Evolutionary conservation across 2,113 vertebrate genomes (phyloP).

Genomic region (Ciconia stormi): DNA sequence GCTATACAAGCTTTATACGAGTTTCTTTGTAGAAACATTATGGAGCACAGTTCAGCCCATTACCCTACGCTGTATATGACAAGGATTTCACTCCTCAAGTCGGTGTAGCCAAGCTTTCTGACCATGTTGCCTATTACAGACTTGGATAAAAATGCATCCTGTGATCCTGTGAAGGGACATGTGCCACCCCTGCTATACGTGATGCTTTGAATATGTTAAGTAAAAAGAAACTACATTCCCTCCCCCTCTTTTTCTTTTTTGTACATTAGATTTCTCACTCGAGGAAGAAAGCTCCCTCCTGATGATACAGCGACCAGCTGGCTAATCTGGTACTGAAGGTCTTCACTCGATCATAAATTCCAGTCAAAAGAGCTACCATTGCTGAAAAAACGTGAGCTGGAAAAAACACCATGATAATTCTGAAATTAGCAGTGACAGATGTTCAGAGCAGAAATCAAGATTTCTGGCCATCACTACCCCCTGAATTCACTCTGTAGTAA

Average conservation of each 20-base stretch:
- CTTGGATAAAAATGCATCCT: neutral
- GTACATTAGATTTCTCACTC: neutral
- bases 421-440: neutral
- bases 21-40: neutral
- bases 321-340: neutral
- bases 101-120: neutral
- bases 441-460: neutral
- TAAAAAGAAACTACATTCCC: neutral
- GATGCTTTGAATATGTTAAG: neutral
- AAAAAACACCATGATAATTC: neutral
- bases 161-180: neutral
- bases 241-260: neutral
- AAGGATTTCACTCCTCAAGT: neutral
- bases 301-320: neutral
- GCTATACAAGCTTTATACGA: neutral
- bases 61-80: too few relatives aligned
- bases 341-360: neutral
- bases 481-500: neutral
- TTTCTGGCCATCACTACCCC: neutral
- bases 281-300: neutral
- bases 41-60: neutral
- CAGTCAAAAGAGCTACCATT: neutral
- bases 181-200: neutral
- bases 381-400: neutral
- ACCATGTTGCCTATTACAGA: neutral